Percentiles rank a stretch among this genome's conserved stretches.
phyloP scores from a whole-genome alignment of 2,797 vertebrate genomes.

The Thalassophryne amazonica region DNA sequence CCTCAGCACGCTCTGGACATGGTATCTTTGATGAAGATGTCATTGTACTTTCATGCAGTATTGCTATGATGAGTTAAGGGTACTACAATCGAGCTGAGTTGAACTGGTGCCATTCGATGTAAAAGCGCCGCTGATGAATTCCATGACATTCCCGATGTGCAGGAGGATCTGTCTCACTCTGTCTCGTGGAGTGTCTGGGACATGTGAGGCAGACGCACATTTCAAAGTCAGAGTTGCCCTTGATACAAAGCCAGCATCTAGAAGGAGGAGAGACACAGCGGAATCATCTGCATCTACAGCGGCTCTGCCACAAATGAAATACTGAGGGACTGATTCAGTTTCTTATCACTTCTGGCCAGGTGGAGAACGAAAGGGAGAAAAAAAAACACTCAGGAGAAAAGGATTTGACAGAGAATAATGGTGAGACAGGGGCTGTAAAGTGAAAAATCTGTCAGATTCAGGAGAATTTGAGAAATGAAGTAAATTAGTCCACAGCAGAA shows the following conservation, averaged over 20 bases:
- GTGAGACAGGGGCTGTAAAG: background rate
- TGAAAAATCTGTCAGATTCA: background rate
- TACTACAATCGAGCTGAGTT: too few species aligned
- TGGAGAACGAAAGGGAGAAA: background rate
- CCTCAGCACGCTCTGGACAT: too few species aligned
- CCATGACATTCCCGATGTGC: too few species aligned
- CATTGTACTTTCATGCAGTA: too few species aligned
- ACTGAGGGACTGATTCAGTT: conserved; percentile 44
- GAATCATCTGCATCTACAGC: conserved; percentile 9
- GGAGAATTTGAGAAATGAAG: conserved; percentile 22
- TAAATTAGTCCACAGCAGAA: conserved; percentile 11
- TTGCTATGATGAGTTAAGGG: too few species aligned
- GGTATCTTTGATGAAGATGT: too few species aligned
- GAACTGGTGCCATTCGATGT: too few species aligned
- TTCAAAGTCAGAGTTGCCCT: too few species aligned
- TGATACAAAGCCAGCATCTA: background rate
- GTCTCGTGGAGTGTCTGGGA: too few species aligned
- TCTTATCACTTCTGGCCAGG: conserved; percentile 45
- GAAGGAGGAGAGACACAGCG: background rate
- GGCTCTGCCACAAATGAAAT: conserved; percentile 8
- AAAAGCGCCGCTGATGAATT: too few species aligned
- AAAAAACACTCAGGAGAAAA: background rate
- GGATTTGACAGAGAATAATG: background rate
- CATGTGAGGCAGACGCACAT: too few species aligned
- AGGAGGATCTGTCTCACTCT: too few species aligned